These are phyloP conservation scores for Ceratotherium simum DNA, from an alignment of 2,113 vertebrate genomes.

Conservation along the genomic window DNA sequence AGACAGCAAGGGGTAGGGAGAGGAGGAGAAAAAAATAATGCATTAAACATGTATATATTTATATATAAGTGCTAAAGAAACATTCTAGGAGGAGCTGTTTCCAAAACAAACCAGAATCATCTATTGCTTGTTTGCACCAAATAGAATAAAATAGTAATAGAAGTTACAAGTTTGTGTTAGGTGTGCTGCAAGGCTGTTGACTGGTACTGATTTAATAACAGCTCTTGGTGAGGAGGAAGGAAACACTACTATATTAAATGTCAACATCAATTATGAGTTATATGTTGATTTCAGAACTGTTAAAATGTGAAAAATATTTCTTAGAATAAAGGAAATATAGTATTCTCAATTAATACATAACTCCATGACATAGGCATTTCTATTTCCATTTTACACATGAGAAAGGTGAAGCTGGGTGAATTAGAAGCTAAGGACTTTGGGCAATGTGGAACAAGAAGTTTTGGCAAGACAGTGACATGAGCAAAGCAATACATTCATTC, in stretches of 20 bases:
- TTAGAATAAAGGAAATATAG: background rate
- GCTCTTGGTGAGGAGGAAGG: background rate
- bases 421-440: background rate
- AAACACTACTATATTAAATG: background rate
- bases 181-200: background rate
- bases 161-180: background rate
- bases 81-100: constrained; percentile 3
- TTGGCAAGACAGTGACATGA: background rate
- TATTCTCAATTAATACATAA: background rate
- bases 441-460: background rate
- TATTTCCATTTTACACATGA: background rate
- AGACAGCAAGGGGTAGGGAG: background rate
- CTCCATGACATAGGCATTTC: background rate
- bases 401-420: background rate
- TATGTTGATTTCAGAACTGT: constrained; percentile 41
- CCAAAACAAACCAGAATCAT: background rate
- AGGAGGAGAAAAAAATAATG: background rate
- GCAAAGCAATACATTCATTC: background rate
- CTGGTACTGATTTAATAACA: background rate
- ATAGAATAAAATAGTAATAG: background rate
- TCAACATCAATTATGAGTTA: background rate
- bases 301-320: background rate
- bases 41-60: background rate
- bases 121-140: constrained; percentile 1
- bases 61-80: background rate